Evolutionary conservation across 2,888 invertebrate genomes (phyloP), one percentile per base, ranked within the genome.

Genomic region (Rhingia campestris): DNA sequence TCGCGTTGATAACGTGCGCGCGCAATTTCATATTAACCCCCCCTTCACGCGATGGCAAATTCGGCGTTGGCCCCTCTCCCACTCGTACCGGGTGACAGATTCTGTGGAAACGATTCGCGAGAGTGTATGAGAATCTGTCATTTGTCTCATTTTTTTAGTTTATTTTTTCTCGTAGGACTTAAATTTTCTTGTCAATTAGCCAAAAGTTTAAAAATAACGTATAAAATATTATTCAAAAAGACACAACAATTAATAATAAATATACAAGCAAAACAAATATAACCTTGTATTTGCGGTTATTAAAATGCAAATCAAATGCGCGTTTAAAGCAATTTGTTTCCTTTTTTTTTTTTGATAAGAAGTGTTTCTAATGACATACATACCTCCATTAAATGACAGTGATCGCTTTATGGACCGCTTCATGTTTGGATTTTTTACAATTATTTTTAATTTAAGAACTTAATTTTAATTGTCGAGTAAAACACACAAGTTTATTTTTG

Each of bases 321-420:
- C 35, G n/a, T 33, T 10, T 33, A n/a, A 33, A 45, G 0, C 39
- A 33, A 22, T 49, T 32, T 37, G n/a, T 35, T 6, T 4, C 22
- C 35, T 7, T 6, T 7, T 6, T 14, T 5, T 37, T 54, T 53
- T 41, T 9, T 43, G 37, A 30, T 22, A 22, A 22, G 22, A 2
- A 22, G 22, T 22, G 22, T 22, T 22, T 22, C 2, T 22, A 2
- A 22, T 2, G 1, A 22, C 22, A 22, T 22, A 51, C 53, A 47
- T 84, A 84, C 84, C 84, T 84, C 80, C 84, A 58, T 84, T 80
- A 32, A 70, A 66, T 66, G 84, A 66, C 12, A 84, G 75, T 47
- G 84, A 75, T 14, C 74, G 80, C 61, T 80, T 84, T 14, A 84
- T 80, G 41, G 84, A 84, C 12, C 84, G 80, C 47, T 84, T 84